Evolutionary conservation across 2,888 invertebrate genomes (phyloP).

Genomic region (Athetis lepigone): DNA sequence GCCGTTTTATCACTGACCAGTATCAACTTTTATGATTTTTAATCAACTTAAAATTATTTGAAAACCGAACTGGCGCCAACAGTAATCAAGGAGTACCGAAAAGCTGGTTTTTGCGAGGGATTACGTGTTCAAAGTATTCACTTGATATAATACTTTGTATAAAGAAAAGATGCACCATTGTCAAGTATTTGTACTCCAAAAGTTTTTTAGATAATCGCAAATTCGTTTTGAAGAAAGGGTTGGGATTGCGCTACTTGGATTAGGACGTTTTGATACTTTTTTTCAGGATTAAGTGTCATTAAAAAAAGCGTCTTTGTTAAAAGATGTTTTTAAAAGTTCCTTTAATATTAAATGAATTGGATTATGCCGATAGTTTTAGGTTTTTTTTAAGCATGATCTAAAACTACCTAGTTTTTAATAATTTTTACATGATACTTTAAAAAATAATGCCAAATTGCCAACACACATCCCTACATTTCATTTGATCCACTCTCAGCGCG

Average conservation of each 20-base stretch:
- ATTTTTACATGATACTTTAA: not conserved
- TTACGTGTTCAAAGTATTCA: conserved; percentile 32
- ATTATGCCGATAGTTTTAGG: not conserved
- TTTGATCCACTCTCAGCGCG: conserved; percentile 1
- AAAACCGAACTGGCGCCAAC: conserved; percentile 58
- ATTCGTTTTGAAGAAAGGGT: conserved; percentile 40
- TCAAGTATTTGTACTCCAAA: conserved; percentile 16
- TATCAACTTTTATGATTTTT: conserved; percentile 67
- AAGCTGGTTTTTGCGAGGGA: conserved; percentile 50
- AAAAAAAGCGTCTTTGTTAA: conserved; percentile 1
- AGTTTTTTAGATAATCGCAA: conserved; percentile 28
- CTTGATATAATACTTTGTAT: conserved; percentile 37
- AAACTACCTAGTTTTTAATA: no score
- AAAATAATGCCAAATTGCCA: not conserved
- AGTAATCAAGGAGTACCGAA: conserved; percentile 54
- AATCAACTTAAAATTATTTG: conserved; percentile 63
- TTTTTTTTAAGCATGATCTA: no score
- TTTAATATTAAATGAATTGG: conserved; percentile 16
- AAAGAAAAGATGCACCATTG: conserved; percentile 14
- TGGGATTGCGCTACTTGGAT: conserved; percentile 43
- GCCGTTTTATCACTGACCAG: conserved; percentile 55
- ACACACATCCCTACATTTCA: not conserved
- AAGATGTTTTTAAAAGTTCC: not conserved
- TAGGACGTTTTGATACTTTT: conserved; percentile 12
- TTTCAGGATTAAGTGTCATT: not conserved